These are phyloP conservation scores for Cyprinus carpio DNA, from an alignment of 2,113 vertebrate species.

Conservation along the genomic window DNA sequence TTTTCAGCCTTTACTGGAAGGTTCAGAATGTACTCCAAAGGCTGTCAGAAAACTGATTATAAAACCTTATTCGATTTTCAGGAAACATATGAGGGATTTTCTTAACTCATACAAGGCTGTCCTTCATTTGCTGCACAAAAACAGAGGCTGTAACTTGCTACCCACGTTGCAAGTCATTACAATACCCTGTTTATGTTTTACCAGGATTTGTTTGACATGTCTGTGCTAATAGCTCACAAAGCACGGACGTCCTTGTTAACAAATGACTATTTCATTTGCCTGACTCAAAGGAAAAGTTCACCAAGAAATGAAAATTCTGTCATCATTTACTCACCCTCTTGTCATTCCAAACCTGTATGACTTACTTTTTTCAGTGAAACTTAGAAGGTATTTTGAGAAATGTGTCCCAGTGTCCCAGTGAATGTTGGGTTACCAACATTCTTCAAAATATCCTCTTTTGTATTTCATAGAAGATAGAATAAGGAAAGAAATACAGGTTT, in stretches of 20 bases:
- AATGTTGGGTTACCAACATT: neutral
- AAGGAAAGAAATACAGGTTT: neutral
- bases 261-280: neutral
- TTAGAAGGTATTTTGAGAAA: neutral
- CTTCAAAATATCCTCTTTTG: neutral
- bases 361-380: neutral
- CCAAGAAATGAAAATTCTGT: neutral
- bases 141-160: slow-evolving; percentile 13
- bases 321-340: neutral
- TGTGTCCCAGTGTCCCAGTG: too few relatives aligned
- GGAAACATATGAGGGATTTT: slow-evolving; percentile 12
- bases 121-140: slow-evolving; percentile 1
- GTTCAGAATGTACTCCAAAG: slow-evolving; percentile 33
- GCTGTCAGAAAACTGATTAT: slow-evolving; percentile 28
- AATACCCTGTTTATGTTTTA: slow-evolving; percentile 26
- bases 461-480: neutral
- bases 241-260: neutral
- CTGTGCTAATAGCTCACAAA: neutral
- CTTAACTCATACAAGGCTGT: neutral
- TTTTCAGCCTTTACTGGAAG: slow-evolving; percentile 41
- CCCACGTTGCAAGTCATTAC: slow-evolving; percentile 10
- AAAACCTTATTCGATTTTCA: slow-evolving; percentile 7
- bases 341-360: neutral
- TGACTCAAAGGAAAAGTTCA: neutral
- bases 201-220: slow-evolving; percentile 29